Percentiles rank a stretch among this genome's conserved stretches.
phyloP scores from a whole-genome alignment of 2,888 invertebrate species.

The Endomychus coccineus region DNA sequence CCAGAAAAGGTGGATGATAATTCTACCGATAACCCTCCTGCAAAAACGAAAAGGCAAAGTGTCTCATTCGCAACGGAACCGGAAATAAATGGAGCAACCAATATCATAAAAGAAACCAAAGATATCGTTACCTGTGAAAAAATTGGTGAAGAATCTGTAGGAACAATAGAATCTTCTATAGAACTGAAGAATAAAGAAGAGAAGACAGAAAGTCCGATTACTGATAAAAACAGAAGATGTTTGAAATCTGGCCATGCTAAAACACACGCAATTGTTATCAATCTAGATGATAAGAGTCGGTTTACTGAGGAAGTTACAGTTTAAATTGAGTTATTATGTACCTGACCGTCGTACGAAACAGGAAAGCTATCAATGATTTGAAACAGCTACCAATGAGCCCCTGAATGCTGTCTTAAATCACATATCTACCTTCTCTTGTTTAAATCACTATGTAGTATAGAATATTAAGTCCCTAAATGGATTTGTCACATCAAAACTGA shows the following conservation, averaged over 20 bases:
- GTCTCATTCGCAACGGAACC: constrained; percentile 47
- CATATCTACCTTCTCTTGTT: too few species aligned
- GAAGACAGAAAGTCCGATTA: constrained; percentile 28
- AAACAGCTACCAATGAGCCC: too few species aligned
- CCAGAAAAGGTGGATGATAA: constrained; percentile 43
- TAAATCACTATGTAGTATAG: too few species aligned
- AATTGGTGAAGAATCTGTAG: constrained; percentile 17
- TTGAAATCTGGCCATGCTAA: constrained; percentile 59
- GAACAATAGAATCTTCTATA: constrained; percentile 19
- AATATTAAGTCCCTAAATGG: too few species aligned
- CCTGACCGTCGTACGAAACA: background rate
- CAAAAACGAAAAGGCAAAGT: constrained; percentile 38
- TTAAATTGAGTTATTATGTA: constrained; percentile 38
- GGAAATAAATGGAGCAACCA: constrained; percentile 21
- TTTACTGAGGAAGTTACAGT: constrained; percentile 79
- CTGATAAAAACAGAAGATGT: constrained; percentile 37
- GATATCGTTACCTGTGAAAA: constrained; percentile 14
- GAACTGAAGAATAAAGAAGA: constrained; percentile 31
- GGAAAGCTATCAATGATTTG: background rate
- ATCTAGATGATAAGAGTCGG: constrained; percentile 70
- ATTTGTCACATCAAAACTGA: too few species aligned
- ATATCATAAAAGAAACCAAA: constrained; percentile 12
- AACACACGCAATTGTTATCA: constrained; percentile 71
- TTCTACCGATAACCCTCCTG: constrained; percentile 34
- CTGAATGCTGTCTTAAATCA: too few species aligned